A percentile compares a stretch with the other conserved stretches of the same genome.
These are phyloP conservation scores for Anthrax anthrax DNA, from an alignment of 2,888 invertebrate species.

Conservation along the genomic window DNA sequence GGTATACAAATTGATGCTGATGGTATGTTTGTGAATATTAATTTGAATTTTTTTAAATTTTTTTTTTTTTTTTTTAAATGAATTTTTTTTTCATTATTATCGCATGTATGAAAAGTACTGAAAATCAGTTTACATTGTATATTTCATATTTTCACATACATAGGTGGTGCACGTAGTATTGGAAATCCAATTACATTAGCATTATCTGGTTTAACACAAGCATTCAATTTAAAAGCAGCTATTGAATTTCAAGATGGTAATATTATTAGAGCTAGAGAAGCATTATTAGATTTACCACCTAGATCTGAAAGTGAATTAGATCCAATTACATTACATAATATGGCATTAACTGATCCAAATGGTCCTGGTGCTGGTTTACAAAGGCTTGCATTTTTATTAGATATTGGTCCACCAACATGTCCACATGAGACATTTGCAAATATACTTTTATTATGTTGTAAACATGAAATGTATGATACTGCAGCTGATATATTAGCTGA, in stretches of 20 bases:
- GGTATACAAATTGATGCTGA: constrained; percentile 83
- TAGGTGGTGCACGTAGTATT: constrained; percentile 68
- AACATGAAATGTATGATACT: constrained; percentile 92
- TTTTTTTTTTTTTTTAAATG: too few relatives aligned
- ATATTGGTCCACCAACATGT: constrained; percentile 73
- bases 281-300: constrained; percentile 79
- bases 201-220: constrained; percentile 92
- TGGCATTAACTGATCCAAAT: constrained; percentile 77
- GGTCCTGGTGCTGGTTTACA: constrained; percentile 77
- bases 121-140: too few relatives aligned
- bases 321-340: constrained; percentile 93
- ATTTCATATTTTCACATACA: too few relatives aligned
- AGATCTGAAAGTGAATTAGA: constrained; percentile 94
- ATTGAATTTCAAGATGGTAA: constrained; percentile 91
- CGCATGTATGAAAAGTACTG: too few relatives aligned
- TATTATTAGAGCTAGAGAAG: constrained; percentile 50
- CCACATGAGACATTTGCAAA: constrained; percentile 97
- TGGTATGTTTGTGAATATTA: constrained; percentile 16
- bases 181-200: constrained; percentile 81
- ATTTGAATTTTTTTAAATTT: too few relatives aligned
- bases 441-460: constrained; percentile 84
- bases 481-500: constrained; percentile 97
- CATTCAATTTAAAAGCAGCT: constrained; percentile 95
- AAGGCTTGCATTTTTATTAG: constrained; percentile 81
- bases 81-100: too few relatives aligned